Evolutionary conservation across 2,113 vertebrate species (phyloP).

Genomic region (Daphoenositta chrysoptera): DNA sequence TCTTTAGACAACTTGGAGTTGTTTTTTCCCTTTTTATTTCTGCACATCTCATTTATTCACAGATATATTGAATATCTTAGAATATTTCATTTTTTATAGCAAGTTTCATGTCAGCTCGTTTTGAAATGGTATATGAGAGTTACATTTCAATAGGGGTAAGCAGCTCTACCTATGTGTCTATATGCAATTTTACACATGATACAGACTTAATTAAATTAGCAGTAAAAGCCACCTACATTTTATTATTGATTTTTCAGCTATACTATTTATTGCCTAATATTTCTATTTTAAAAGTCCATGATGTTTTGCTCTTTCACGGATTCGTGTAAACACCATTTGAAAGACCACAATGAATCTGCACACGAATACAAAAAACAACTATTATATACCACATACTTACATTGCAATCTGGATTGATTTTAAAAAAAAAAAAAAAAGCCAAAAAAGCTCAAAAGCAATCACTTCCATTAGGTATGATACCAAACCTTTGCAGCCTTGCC

Average conservation of each 20-base stretch:
- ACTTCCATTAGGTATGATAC: not conserved
- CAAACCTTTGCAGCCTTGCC: not conserved
- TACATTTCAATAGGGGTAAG: slow-evolving; percentile 40
- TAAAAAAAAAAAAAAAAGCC: not conserved
- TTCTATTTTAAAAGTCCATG: slow-evolving; percentile 51
- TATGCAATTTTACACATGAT: slow-evolving; percentile 29
- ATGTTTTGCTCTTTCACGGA: not conserved
- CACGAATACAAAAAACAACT: not conserved
- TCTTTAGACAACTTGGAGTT: slow-evolving; percentile 49
- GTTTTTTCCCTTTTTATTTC: slow-evolving; percentile 45
- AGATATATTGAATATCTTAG: slow-evolving; percentile 37
- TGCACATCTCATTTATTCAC: slow-evolving; percentile 65
- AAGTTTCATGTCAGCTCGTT: slow-evolving; percentile 49
- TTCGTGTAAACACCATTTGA: not conserved
- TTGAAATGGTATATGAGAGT: slow-evolving; percentile 28
- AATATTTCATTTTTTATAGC: slow-evolving; percentile 67
- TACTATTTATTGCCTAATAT: slow-evolving; percentile 57
- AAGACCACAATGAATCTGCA: not conserved
- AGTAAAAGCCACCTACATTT: slow-evolving; percentile 51
- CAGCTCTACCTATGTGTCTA: not conserved
- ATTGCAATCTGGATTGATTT: not conserved
- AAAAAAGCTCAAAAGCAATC: not conserved
- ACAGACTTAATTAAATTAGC: slow-evolving; percentile 65
- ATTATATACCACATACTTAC: not conserved
- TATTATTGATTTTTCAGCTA: slow-evolving; percentile 62